Conservation (phyloP, 2,888 invertebrate species). For the Andrena haemorrhoa region DNA sequence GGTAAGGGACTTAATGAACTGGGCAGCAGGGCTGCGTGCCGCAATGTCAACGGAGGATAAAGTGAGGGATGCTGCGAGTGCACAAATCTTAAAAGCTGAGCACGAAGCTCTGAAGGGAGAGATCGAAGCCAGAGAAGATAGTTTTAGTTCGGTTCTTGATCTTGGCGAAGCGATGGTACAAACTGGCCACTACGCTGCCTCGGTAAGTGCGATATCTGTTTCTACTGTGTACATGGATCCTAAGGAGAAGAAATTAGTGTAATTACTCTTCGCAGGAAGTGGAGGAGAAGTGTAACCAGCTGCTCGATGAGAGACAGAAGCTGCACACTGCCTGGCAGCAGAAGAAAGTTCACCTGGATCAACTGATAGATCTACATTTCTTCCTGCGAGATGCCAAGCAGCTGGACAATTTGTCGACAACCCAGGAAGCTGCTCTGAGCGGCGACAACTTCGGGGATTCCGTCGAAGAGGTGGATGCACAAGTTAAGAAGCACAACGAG, state of each 20-base stretch:
- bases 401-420: conserved; percentile 94
- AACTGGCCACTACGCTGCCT: conserved; percentile 92
- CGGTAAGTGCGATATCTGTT: conserved; percentile 83
- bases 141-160: conserved; percentile 90
- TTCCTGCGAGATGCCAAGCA: conserved; percentile 97
- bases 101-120: conserved; percentile 93
- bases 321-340: conserved; percentile 95
- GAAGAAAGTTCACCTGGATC: conserved; percentile 94
- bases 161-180: conserved; percentile 94
- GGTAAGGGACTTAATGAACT: conserved; percentile 94
- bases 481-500: conserved; percentile 96
- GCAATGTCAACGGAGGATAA: conserved; percentile 93
- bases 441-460: conserved; percentile 91
- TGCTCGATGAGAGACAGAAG: conserved; percentile 92
- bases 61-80: conserved; percentile 92
- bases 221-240: background rate
- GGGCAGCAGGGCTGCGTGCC: conserved; percentile 93
- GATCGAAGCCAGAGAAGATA: conserved; percentile 95
- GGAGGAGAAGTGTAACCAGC: conserved; percentile 91
- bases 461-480: conserved; percentile 95
- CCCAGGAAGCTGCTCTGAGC: conserved; percentile 93
- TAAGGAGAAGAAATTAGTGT: background rate
- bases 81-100: conserved; percentile 93
- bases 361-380: conserved; percentile 96
- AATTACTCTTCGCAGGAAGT: conserved; percentile 87